A percentile compares a stretch with the other conserved stretches of the same genome.
These are phyloP conservation scores for Mythimna lalbum DNA, from an alignment of 2,888 invertebrate genomes.

Conservation along the genomic window DNA sequence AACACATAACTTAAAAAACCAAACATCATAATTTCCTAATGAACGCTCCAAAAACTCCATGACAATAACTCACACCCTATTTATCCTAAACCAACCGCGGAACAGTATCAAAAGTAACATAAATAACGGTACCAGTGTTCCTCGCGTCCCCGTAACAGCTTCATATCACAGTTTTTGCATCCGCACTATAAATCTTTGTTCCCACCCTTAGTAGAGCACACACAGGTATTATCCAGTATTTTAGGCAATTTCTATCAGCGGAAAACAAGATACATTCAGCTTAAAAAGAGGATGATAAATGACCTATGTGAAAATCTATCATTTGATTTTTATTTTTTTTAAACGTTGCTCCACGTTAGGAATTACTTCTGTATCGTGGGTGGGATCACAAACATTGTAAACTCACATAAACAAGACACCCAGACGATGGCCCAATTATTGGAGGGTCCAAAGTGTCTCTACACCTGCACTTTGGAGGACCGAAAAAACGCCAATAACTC, in stretches of 20 bases:
- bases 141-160: constrained; percentile 27
- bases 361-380: too few relatives aligned
- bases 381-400: too few relatives aligned
- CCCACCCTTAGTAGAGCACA: neutral
- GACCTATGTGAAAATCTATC: too few relatives aligned
- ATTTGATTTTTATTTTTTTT: too few relatives aligned
- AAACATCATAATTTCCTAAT: neutral
- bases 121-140: constrained; percentile 44
- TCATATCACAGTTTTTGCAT: constrained; percentile 61
- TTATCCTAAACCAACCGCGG: constrained; percentile 24
- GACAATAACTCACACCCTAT: constrained; percentile 16
- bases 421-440: too few relatives aligned
- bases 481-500: too few relatives aligned
- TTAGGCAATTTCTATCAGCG: constrained; percentile 26
- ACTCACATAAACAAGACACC: too few relatives aligned
- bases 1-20: too few relatives aligned
- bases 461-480: too few relatives aligned
- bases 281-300: neutral
- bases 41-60: neutral
- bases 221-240: constrained; percentile 22
- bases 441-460: too few relatives aligned
- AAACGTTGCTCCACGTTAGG: too few relatives aligned
- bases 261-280: neutral
- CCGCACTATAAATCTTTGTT: constrained; percentile 47
- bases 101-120: constrained; percentile 46